A percentile compares a stretch with the other conserved stretches of the same genome.
Evolutionary conservation across 2,888 invertebrate genomes (phyloP).

Genomic region (Meghimatium bilineatum): DNA sequence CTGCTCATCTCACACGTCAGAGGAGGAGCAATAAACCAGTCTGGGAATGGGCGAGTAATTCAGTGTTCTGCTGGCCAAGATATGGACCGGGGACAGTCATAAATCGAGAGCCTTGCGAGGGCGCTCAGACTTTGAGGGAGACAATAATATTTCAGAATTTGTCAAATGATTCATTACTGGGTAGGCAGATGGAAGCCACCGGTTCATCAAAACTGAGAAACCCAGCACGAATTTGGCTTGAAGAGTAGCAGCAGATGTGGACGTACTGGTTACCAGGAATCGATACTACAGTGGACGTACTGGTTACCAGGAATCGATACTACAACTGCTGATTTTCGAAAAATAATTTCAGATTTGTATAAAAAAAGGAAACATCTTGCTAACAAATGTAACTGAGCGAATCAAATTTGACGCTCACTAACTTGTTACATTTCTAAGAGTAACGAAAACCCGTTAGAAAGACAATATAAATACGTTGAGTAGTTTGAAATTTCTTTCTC

Average conservation of each 20-base stretch:
- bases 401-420: too few species aligned
- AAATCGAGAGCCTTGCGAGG: slow-evolving; percentile 48
- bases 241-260: slow-evolving; percentile 12
- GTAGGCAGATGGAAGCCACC: slow-evolving; percentile 37
- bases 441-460: too few species aligned
- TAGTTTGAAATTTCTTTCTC: too few species aligned
- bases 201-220: slow-evolving; percentile 47
- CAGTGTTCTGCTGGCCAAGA: slow-evolving; percentile 53
- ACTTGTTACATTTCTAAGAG: too few species aligned
- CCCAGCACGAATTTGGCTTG: slow-evolving; percentile 28
- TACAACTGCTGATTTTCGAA: background rate
- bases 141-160: slow-evolving; percentile 56
- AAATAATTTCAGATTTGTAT: too few species aligned
- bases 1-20: slow-evolving; percentile 52
- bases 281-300: slow-evolving; percentile 3
- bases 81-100: slow-evolving; percentile 44
- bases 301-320: slow-evolving; percentile 19
- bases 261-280: background rate
- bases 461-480: too few species aligned
- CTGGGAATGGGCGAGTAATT: slow-evolving; percentile 55
- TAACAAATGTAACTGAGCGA: too few species aligned
- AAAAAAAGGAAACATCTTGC: too few species aligned
- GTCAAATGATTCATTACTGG: slow-evolving; percentile 53
- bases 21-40: slow-evolving; percentile 55
- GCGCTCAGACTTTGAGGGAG: slow-evolving; percentile 45